A percentile compares a stretch with the other conserved stretches of the same genome.
Conservation (phyloP, 2,797 vertebrate species). For the Margarornis squamiger region DNA sequence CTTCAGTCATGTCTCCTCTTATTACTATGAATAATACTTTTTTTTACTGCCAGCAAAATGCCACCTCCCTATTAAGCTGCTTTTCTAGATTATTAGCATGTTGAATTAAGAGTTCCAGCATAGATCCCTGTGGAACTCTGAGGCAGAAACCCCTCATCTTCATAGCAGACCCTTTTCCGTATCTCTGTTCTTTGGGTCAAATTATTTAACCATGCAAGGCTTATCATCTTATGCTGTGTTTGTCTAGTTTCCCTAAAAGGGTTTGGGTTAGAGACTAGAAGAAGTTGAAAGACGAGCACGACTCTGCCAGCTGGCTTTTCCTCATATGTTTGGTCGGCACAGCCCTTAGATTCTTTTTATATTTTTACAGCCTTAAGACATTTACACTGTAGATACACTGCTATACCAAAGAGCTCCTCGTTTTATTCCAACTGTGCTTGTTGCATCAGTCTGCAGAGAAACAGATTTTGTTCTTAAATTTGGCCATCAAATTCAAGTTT, state of each 20-base stretch:
- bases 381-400: neutral
- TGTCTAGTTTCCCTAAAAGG: neutral
- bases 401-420: neutral
- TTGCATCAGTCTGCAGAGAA: neutral
- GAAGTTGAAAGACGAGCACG: neutral
- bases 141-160: neutral
- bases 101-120: neutral
- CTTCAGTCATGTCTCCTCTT: neutral
- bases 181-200: neutral
- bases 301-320: neutral
- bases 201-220: neutral
- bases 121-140: neutral
- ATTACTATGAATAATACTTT: neutral
- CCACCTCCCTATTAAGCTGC: neutral
- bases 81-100: neutral
- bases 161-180: neutral
- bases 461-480: neutral
- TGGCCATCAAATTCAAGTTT: neutral
- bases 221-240: neutral
- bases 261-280: neutral
- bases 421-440: neutral
- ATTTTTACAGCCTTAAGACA: neutral
- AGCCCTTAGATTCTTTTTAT: neutral
- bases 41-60: neutral
- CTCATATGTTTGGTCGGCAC: neutral